Base-by-base conservation (phyloP, 2,888 invertebrate genomes). In the Tipula confusa region DNA sequence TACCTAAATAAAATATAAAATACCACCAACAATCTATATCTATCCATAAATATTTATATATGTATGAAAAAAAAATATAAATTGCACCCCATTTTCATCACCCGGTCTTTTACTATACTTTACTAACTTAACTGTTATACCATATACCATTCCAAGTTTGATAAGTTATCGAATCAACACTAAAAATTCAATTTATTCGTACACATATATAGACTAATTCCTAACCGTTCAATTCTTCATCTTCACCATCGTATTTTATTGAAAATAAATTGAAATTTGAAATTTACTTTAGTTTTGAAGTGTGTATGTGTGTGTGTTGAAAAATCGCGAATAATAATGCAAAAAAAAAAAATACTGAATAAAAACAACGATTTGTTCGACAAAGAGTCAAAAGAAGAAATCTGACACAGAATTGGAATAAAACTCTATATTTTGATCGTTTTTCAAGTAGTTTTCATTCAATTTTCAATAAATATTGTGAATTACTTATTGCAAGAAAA, bases 361-460 rank as follows among this genome's bases (percentile, higher is more conserved):
- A 36, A 36, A 4, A 38, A 38, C 13, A 38, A n/a, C 38, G 38
- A 38, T 38, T 38, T 38, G 38, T 33, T 33, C 9, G 33, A 33
- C 4, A 33, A 43, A 43, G 15, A 43, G 4, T 43, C 43, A 11
- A 15, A 15, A 15, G 9, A 64, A 64, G 7, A 64, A 64, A 64
- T 64, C 64, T 64, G 64, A 64, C 64, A 64, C 64, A 18, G 43
- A 64, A 64, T 64, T 64, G 64, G 15, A 64, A 64, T 64, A 64
- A 64, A 33, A 64, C 24, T 64, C 64, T 64, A 64, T n/a, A n/a
- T 64, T 64, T 64, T 64, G 64, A 64, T 64, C 64, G 64, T 64
- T 64, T 64, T 64, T 64, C 64, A 64, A 64, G 64, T 64, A 64
- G 64, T 64, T 64, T 64, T 64, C 64, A 64, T 64, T 64, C 64